These are phyloP conservation scores for Sander lucioperca DNA, from an alignment of 2,113 vertebrate species.

Conservation along the genomic window DNA sequence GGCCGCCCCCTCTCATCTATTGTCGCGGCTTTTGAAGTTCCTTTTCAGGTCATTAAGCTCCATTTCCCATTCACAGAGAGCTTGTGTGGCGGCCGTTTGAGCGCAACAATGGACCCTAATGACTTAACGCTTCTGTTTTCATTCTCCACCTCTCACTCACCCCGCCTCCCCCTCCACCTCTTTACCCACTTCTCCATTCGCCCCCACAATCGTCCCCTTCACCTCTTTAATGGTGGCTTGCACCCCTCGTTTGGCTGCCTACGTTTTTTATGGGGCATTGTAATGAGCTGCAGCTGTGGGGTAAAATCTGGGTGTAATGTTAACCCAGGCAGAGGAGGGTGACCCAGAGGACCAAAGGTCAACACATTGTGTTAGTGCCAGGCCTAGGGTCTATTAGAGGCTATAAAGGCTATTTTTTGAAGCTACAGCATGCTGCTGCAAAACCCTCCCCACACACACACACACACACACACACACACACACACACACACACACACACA, in stretches of 20 bases:
- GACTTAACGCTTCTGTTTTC: constrained; percentile 88
- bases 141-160: constrained; percentile 80
- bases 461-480: constrained; percentile 64
- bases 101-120: constrained; percentile 84
- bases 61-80: constrained; percentile 84
- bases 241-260: constrained; percentile 77
- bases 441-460: constrained; percentile 5
- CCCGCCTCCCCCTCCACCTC: constrained; percentile 57
- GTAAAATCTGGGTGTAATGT: constrained; percentile 88
- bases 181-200: constrained; percentile 72
- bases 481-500: constrained; percentile 54
- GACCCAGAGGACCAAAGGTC: constrained; percentile 90
- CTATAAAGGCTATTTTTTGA: constrained; percentile 89
- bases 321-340: constrained; percentile 86
- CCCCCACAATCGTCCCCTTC: constrained; percentile 71
- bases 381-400: constrained; percentile 85
- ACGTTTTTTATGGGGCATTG: constrained; percentile 88
- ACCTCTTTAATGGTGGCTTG: constrained; percentile 76
- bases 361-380: constrained; percentile 86
- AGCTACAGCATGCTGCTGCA: constrained; percentile 80
- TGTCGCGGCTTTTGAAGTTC: constrained; percentile 83
- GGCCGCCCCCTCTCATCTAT: constrained; percentile 79
- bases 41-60: constrained; percentile 87
- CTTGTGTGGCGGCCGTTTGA: constrained; percentile 83
- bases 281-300: constrained; percentile 93